Base-by-base conservation (phyloP, 2,113 vertebrate genomes). In the Cavia porcellus region DNA sequence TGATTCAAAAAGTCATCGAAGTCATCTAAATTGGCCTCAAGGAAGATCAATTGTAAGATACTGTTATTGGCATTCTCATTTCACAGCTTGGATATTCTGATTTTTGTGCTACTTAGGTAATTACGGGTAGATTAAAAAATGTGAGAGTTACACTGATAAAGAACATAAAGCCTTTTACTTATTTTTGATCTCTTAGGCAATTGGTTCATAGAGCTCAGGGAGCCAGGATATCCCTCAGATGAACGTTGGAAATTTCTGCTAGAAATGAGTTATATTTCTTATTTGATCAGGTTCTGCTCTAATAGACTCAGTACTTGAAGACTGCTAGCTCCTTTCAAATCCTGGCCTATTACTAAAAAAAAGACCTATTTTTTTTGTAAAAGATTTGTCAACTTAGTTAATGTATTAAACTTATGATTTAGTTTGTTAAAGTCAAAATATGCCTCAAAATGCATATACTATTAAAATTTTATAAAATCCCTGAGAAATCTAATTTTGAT, bases 371-470 rank as follows among this genome's bases (percentile, higher is more conserved):
- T n/a, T n/a, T n/a, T 52, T 52, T 52, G 9, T 17, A 62, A 42
- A 87, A 19, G 35, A 94, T 72, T 85, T 96, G 15, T 64, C 55
- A 64, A 90, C 80, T 80, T 81, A 79, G 25, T 55, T 82, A 94
- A 59, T 42, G 59, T 62, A 72, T 55, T 82, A 59, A 79, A 89
- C 7, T 92, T 59, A n/a, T 82, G 30, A 59, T 61, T 85, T 92
- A 93, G 8, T 95, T 72, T 70, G 8, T 81, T 91, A 85, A 88
- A 88, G 38, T 20, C 35, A 38, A 92, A 94, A 81, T 85, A 87
- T 74, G 3, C 30, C 66, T 77, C 61, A 45, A 38, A 66, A 38
- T 88, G 52, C 68, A 88, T 70, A 38, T 42, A 28, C 5, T 57
- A 38, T 72, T 55, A 57, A 64, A 81, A 59, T 87, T 92, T 52